Evolutionary conservation across 2,888 invertebrate genomes (phyloP).

Genomic region (Stenchaetothrips biformis): DNA sequence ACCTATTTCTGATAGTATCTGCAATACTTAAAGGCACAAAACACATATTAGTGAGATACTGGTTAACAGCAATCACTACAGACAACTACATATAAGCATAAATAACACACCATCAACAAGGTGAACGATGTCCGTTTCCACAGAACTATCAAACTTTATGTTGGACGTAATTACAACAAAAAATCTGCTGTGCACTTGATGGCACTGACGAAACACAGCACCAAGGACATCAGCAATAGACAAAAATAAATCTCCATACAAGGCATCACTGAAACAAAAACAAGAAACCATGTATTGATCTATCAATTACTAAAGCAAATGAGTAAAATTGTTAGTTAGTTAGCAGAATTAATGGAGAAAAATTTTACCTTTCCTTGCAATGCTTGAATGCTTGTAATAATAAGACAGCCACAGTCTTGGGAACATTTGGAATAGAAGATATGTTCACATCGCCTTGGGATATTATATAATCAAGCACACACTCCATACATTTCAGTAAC

Average conservation of each 20-base stretch:
- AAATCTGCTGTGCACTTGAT: neutral
- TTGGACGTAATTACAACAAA: neutral
- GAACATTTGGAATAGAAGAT: neutral
- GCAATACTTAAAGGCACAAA: neutral
- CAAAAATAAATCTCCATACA: neutral
- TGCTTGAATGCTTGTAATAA: neutral
- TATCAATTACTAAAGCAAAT: too few species aligned
- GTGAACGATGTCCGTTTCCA: neutral
- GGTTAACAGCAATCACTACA: too few species aligned
- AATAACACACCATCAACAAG: neutral
- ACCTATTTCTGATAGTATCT: neutral
- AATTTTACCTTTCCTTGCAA: neutral
- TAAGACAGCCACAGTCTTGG: neutral
- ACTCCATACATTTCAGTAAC: neutral
- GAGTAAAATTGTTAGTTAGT: too few species aligned
- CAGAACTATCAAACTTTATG: neutral
- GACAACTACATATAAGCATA: too few species aligned
- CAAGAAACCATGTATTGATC: neutral
- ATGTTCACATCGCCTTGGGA: neutral
- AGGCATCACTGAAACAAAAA: neutral
- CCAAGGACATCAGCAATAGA: neutral
- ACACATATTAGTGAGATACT: too few species aligned
- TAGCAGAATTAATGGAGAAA: neutral
- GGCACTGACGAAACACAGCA: neutral
- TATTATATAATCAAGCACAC: neutral